Evolutionary conservation across 2,797 vertebrate genomes (phyloP).

Genomic region (Lerista edwardsae): DNA sequence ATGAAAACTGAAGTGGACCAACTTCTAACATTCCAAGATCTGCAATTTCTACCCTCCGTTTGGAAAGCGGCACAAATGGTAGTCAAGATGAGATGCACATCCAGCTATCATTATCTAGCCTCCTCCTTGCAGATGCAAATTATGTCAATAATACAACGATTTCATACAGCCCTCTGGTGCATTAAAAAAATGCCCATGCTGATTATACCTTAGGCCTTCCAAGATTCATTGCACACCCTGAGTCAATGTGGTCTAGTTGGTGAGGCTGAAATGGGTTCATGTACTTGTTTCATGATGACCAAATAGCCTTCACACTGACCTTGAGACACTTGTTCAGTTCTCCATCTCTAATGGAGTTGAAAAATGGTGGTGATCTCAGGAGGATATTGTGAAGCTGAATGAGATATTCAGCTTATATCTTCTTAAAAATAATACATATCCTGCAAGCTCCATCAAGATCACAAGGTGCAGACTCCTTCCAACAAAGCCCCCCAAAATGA

Average conservation of each 20-base stretch:
- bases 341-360: background rate
- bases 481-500: background rate
- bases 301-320: background rate
- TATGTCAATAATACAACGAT: background rate
- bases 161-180: too few relatives aligned
- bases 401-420: background rate
- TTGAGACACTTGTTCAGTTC: too few relatives aligned
- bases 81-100: too few relatives aligned
- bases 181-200: background rate
- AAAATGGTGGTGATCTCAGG: background rate
- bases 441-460: background rate
- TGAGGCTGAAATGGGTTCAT: background rate
- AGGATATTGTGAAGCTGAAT: background rate
- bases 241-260: background rate
- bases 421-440: background rate
- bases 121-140: too few relatives aligned
- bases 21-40: background rate
- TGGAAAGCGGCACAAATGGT: background rate
- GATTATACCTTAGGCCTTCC: background rate
- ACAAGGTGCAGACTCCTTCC: background rate
- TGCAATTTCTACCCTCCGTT: background rate
- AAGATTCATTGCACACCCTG: background rate
- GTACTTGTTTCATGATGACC: background rate
- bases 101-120: background rate
- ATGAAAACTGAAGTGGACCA: background rate